These are phyloP conservation scores for Ooceraea biroi DNA, from an alignment of 1,140 invertebrate species.

Conservation along the genomic window DNA sequence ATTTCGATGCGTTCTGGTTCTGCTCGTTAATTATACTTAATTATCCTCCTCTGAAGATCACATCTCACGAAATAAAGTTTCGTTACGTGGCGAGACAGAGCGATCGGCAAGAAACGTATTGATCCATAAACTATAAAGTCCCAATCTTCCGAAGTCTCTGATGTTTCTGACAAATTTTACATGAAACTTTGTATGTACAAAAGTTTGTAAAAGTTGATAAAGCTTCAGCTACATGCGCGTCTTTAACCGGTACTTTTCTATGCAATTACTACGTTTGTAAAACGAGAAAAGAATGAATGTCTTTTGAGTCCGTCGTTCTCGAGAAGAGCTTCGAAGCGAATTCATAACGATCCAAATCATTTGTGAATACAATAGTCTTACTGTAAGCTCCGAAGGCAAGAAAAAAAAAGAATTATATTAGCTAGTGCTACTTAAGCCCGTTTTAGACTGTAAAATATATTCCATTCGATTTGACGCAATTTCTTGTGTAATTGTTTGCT, in stretches of 20 bases:
- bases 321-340: neutral
- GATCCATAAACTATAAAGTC: neutral
- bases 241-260: too few relatives aligned
- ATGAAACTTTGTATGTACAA: neutral
- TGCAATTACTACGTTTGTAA: neutral
- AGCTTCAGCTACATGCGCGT: neutral
- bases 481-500: too few relatives aligned
- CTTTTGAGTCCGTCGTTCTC: neutral
- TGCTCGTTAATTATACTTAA: conserved; percentile 46
- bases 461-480: too few relatives aligned
- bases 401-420: neutral
- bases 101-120: neutral
- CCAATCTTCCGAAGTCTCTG: neutral
- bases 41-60: neutral
- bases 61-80: conserved; percentile 19
- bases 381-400: neutral
- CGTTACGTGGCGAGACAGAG: neutral
- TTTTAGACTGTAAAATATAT: too few relatives aligned
- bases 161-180: neutral
- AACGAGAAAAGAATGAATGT: neutral
- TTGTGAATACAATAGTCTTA: neutral
- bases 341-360: neutral
- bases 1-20: neutral
- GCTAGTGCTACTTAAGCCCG: too few relatives aligned
- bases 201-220: neutral